Conservation (phyloP, 1,140 invertebrate species). For the Charaxes varanes region DNA sequence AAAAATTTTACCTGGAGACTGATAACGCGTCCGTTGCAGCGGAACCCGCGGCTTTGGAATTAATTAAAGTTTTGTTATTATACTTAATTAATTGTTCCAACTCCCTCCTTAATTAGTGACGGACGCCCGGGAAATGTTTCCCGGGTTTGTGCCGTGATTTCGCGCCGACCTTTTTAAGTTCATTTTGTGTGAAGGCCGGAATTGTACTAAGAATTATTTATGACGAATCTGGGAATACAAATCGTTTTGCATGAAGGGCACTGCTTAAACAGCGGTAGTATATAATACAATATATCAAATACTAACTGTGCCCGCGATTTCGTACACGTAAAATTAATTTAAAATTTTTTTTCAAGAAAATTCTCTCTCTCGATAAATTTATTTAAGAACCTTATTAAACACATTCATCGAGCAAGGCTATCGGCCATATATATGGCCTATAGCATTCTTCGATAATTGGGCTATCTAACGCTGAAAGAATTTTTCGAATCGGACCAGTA, state of each 20-base stretch:
- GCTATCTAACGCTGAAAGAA: no score
- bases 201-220: slow-evolving; percentile 8
- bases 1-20: slow-evolving; percentile 6
- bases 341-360: no score
- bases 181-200: slow-evolving; percentile 10
- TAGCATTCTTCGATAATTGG: no score
- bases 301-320: no score
- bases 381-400: no score
- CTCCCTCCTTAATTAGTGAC: slow-evolving; percentile 11
- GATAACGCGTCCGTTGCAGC: slow-evolving; percentile 4
- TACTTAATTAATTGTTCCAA: slow-evolving; percentile 15
- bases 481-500: no score
- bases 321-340: no score
- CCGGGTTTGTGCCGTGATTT: not conserved
- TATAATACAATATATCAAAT: no score
- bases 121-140: not conserved
- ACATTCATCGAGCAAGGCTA: no score
- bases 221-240: slow-evolving; percentile 5
- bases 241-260: slow-evolving; percentile 1
- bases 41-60: slow-evolving; percentile 11
- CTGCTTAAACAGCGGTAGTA: no score
- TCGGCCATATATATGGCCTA: no score
- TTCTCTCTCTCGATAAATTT: no score
- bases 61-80: slow-evolving; percentile 20
- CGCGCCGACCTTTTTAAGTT: slow-evolving; percentile 6